These are phyloP conservation scores for Melanocharis versteri DNA, from an alignment of 2,113 vertebrate genomes.

Conservation along the genomic window DNA sequence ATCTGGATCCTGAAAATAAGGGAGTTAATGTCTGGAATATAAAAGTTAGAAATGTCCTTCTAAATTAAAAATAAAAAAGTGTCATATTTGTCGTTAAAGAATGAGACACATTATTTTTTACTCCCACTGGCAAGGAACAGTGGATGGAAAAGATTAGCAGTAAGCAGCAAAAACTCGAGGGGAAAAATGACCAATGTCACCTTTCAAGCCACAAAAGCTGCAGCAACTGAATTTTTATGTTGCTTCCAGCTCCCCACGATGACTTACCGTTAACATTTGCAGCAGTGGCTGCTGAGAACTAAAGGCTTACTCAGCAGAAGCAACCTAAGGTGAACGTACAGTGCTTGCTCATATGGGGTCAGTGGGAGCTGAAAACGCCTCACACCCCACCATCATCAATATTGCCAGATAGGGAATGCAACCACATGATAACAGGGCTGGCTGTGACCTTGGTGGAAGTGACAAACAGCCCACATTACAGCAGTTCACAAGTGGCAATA, in stretches of 20 bases:
- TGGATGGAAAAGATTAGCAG: background rate
- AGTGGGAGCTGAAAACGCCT: background rate
- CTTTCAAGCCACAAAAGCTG: constrained; percentile 32
- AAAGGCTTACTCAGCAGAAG: constrained; percentile 50
- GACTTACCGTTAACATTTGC: constrained; percentile 62
- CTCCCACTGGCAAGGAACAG: background rate
- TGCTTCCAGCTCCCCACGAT: background rate
- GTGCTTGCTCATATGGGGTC: background rate
- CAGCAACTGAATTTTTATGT: constrained; percentile 55
- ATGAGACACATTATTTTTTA: background rate
- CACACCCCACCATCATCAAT: background rate
- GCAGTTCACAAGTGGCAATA: constrained; percentile 60
- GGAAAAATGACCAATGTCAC: background rate
- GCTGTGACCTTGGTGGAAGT: constrained; percentile 61
- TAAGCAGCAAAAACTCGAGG: background rate
- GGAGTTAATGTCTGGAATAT: background rate
- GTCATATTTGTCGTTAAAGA: background rate
- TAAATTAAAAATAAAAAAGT: background rate
- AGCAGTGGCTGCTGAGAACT: background rate
- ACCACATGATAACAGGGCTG: constrained; percentile 22
- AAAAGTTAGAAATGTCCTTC: background rate
- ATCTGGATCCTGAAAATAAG: background rate
- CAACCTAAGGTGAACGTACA: background rate
- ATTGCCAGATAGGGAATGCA: constrained; percentile 22
- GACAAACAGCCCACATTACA: constrained; percentile 50